Percentiles rank a stretch among this genome's conserved stretches.
phyloP scores from a whole-genome alignment of 2,797 vertebrate species.

The Poecilia velifera region DNA sequence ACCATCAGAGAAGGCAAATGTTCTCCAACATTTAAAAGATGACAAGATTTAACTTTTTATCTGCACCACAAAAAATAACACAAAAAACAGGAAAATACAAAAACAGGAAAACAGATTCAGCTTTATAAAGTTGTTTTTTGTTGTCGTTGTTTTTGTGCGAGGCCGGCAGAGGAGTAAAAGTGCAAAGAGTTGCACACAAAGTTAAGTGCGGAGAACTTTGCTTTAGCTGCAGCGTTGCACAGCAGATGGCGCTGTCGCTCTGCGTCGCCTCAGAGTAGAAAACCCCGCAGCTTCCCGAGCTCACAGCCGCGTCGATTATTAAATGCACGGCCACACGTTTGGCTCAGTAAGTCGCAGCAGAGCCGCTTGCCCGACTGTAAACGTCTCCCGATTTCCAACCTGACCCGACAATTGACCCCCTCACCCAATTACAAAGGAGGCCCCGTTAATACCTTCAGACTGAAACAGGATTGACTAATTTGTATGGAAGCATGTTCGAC shows the following conservation, averaged over 20 bases:
- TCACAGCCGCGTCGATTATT: slow-evolving; percentile 48
- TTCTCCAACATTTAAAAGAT: neutral
- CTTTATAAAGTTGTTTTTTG: neutral
- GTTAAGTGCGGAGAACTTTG: neutral
- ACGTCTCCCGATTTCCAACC: slow-evolving; percentile 47
- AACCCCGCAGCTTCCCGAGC: neutral
- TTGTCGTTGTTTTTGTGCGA: neutral
- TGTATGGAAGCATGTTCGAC: slow-evolving; percentile 35
- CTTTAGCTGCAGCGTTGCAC: slow-evolving; percentile 14
- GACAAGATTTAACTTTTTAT: neutral
- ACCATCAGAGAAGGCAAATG: neutral
- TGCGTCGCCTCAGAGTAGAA: slow-evolving; percentile 1
- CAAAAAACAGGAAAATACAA: neutral
- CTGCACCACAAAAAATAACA: neutral
- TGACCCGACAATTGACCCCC: slow-evolving; percentile 57
- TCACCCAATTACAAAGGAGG: slow-evolving; percentile 44
- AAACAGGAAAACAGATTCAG: neutral
- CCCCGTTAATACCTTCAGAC: slow-evolving; percentile 47
- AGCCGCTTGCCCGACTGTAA: slow-evolving; percentile 44
- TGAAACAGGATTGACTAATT: slow-evolving; percentile 47
- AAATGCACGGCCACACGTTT: slow-evolving; percentile 57
- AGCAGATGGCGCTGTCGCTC: slow-evolving; percentile 77
- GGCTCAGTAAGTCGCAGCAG: slow-evolving; percentile 41
- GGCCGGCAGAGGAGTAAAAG: neutral
- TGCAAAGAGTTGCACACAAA: neutral